Evolutionary conservation across 2,113 vertebrate genomes (phyloP).

Genomic region (Psilopsiagon aurifrons): DNA sequence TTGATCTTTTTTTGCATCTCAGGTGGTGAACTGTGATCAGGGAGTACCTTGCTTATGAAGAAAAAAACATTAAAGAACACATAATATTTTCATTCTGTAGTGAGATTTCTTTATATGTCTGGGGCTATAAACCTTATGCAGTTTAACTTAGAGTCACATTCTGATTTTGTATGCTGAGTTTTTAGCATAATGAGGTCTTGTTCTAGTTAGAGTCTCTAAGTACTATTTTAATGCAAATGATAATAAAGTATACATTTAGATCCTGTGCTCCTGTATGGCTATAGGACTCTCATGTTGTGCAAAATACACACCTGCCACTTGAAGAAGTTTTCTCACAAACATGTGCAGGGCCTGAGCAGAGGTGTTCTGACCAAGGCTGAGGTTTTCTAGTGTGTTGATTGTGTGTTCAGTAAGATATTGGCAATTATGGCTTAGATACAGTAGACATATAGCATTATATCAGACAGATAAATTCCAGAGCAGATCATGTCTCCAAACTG

Average conservation of each 20-base stretch:
- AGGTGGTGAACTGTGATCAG: neutral
- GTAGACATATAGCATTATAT: neutral
- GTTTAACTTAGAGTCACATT: neutral
- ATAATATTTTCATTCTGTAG: neutral
- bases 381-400: neutral
- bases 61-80: neutral
- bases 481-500: neutral
- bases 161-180: neutral
- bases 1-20: neutral
- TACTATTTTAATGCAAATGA: neutral
- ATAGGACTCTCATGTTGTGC: neutral
- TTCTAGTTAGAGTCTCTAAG: neutral
- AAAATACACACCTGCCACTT: neutral
- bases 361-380: neutral
- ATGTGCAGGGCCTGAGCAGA: neutral
- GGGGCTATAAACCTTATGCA: neutral
- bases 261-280: neutral
- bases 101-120: neutral
- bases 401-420: neutral
- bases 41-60: neutral
- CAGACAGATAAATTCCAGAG: neutral
- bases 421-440: neutral
- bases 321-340: neutral
- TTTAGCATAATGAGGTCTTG: neutral
- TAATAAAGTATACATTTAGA: neutral